Percentiles rank a stretch among this genome's conserved stretches.
phyloP scores from a whole-genome alignment of 2,888 invertebrate species.

The Morinoia aosen region DNA sequence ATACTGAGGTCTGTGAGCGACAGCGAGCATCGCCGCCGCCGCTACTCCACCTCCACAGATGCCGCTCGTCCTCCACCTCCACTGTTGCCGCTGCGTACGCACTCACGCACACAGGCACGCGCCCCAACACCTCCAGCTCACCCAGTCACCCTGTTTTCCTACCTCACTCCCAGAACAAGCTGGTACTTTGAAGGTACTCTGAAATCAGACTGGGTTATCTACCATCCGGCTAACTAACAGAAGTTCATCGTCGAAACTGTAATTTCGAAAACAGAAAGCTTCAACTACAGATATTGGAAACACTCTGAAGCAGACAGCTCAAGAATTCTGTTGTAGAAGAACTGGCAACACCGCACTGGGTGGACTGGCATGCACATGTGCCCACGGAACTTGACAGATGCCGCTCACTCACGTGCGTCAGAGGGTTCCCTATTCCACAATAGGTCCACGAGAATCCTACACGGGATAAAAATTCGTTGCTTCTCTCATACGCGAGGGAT shows the following conservation, averaged over 20 bases:
- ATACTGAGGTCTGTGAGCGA: slow-evolving; percentile 41
- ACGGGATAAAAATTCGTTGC: background rate
- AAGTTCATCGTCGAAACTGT: background rate
- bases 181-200: background rate
- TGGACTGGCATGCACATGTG: background rate
- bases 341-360: background rate
- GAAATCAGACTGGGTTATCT: background rate
- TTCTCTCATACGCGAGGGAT: background rate
- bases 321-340: background rate
- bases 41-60: background rate
- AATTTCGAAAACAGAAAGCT: background rate
- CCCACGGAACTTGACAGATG: background rate
- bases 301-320: background rate
- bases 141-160: background rate
- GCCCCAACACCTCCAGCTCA: slow-evolving; percentile 20
- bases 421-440: background rate
- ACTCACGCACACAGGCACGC: background rate
- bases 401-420: background rate
- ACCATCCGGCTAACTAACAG: background rate
- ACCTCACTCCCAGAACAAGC: background rate
- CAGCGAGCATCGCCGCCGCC: slow-evolving; percentile 43
- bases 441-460: background rate
- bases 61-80: slow-evolving; percentile 36
- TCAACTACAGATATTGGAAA: background rate
- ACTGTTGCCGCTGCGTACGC: slow-evolving; percentile 18